Percentiles rank a stretch among this genome's conserved stretches.
These are phyloP conservation scores for Sciurus vulgaris DNA, from an alignment of 2,797 vertebrate species.

Conservation along the genomic window DNA sequence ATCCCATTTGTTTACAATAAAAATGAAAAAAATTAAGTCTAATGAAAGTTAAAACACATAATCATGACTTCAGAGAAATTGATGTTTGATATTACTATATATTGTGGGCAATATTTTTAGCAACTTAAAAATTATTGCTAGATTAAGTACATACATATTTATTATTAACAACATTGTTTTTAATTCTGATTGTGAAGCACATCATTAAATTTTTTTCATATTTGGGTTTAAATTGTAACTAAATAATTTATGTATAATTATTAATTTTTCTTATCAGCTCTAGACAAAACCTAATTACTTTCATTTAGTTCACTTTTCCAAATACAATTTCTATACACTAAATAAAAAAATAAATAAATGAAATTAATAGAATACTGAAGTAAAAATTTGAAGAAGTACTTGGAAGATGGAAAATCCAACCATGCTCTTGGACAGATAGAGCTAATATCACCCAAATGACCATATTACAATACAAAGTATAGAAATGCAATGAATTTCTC, in stretches of 20 bases:
- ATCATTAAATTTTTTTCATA: slow-evolving; percentile 28
- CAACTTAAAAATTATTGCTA: slow-evolving; percentile 65
- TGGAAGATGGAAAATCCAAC: too few relatives aligned
- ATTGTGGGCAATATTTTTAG: slow-evolving; percentile 72
- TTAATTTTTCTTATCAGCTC: background rate
- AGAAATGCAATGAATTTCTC: too few relatives aligned
- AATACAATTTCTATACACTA: slow-evolving; percentile 75
- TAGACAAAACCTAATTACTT: background rate
- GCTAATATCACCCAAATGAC: too few relatives aligned
- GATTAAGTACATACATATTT: slow-evolving; percentile 59
- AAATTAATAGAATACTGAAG: too few relatives aligned
- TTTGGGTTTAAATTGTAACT: slow-evolving; percentile 81
- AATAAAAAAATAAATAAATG: background rate
- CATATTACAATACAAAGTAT: too few relatives aligned
- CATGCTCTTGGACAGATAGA: too few relatives aligned
- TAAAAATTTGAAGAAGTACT: too few relatives aligned
- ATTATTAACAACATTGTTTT: slow-evolving; percentile 69
- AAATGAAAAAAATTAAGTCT: slow-evolving; percentile 39
- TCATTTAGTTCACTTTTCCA: slow-evolving; percentile 77
- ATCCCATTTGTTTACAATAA: too few relatives aligned
- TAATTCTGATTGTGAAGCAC: background rate
- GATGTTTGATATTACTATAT: background rate
- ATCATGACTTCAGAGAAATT: slow-evolving; percentile 72
- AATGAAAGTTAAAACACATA: slow-evolving; percentile 70
- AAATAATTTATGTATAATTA: slow-evolving; percentile 80